Percentiles rank a stretch among this genome's conserved stretches.
phyloP scores from a whole-genome alignment of 2,888 invertebrate genomes.

The Patella pellucida region DNA sequence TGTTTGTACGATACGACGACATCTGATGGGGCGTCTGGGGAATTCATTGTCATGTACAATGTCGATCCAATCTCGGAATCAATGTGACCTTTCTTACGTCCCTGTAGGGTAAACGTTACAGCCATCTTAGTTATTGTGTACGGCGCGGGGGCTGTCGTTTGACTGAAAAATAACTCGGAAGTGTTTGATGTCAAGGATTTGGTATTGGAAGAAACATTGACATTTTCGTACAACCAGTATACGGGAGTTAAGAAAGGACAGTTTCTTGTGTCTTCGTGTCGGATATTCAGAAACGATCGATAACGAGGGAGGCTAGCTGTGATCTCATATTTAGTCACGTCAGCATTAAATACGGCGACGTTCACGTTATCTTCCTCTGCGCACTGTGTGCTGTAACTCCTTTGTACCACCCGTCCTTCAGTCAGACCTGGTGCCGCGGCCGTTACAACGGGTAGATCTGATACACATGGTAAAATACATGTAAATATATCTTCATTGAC shows the following conservation, averaged over 20 bases:
- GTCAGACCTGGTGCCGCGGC: conserved; percentile 10
- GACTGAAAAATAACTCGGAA: conserved; percentile 22
- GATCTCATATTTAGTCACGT: conserved; percentile 37
- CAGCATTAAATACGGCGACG: conserved; percentile 45
- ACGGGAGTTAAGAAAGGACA: conserved; percentile 37
- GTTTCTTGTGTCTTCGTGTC: conserved; percentile 35
- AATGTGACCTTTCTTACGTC: conserved; percentile 38
- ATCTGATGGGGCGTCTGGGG: conserved; percentile 17
- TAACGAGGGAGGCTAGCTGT: conserved; percentile 49
- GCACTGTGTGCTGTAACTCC: conserved; percentile 50
- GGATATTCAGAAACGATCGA: conserved; percentile 41
- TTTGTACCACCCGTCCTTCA: conserved; percentile 33
- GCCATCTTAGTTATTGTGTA: conserved; percentile 18
- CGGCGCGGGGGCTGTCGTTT: not conserved
- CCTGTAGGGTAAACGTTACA: conserved; percentile 36
- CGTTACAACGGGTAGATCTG: conserved; percentile 34
- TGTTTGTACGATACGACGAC: conserved; percentile 35
- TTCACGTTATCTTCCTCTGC: conserved; percentile 53
- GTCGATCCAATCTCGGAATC: conserved; percentile 48
- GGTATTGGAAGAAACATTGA: conserved; percentile 15
- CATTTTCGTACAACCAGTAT: conserved; percentile 35
- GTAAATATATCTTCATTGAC: conserved; percentile 43
- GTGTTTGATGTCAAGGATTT: conserved; percentile 19
- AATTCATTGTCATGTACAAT: conserved; percentile 29
- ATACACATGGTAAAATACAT: conserved; percentile 43